Conservation (phyloP, 2,797 vertebrate genomes). For the Schizopygopsis malacanthus region DNA sequence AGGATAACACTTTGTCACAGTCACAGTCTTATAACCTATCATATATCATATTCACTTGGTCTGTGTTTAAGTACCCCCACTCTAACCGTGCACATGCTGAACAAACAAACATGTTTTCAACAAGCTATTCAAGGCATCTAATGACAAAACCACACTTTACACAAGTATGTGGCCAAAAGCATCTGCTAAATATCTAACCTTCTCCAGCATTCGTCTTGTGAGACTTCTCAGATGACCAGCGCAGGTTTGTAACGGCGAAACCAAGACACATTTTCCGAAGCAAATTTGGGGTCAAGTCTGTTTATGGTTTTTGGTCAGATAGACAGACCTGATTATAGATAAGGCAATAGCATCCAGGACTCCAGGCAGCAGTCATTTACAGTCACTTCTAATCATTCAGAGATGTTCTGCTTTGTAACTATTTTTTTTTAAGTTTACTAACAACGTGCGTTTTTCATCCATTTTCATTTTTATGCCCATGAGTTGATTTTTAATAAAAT, state of each 20-base stretch:
- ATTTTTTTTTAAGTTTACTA: not conserved
- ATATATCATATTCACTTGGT: constrained; percentile 20
- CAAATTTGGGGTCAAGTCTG: not conserved
- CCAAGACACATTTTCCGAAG: constrained; percentile 4
- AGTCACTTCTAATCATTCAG: constrained; percentile 12
- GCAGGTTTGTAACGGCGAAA: constrained; percentile 10
- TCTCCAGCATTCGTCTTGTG: constrained; percentile 1
- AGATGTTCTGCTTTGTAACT: constrained; percentile 42
- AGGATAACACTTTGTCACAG: constrained; percentile 38
- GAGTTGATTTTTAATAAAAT: not conserved
- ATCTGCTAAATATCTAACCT: constrained; percentile 13
- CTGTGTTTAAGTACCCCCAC: not conserved
- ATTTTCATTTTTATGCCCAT: not conserved
- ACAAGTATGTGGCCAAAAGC: not conserved
- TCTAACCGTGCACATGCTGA: not conserved
- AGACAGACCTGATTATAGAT: constrained; percentile 25
- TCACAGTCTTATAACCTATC: constrained; percentile 40
- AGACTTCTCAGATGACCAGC: not conserved
- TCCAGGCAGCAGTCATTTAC: constrained; percentile 12
- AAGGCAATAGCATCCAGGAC: constrained; percentile 26
- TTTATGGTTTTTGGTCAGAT: constrained; percentile 34
- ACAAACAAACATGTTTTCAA: constrained; percentile 30
- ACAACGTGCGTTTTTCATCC: not conserved
- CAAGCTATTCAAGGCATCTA: constrained; percentile 14
- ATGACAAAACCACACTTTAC: constrained; percentile 11